Evolutionary conservation across 1,140 invertebrate species (phyloP).

Genomic region (Lasioglossum albipes): DNA sequence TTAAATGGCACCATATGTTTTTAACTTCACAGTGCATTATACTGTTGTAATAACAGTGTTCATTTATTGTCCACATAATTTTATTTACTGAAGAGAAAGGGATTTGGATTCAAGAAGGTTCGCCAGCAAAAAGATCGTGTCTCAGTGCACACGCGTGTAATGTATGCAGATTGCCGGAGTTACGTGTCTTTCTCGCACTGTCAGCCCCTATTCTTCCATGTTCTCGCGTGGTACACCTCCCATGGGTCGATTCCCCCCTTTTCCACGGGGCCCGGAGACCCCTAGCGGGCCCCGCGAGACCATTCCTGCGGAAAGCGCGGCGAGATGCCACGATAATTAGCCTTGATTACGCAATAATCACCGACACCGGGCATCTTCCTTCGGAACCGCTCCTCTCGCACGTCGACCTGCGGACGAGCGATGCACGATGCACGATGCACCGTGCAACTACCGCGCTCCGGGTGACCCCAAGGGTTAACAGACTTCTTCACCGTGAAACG

Average conservation of each 20-base stretch:
- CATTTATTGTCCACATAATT: too few relatives aligned
- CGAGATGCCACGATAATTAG: constrained; percentile 65
- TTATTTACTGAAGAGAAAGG: too few relatives aligned
- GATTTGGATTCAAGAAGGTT: too few relatives aligned
- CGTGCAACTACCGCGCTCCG: neutral
- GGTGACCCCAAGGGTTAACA: constrained; percentile 43
- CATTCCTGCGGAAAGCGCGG: constrained; percentile 59
- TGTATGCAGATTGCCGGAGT: constrained; percentile 77
- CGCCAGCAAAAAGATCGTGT: neutral
- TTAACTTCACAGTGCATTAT: too few relatives aligned
- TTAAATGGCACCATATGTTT: too few relatives aligned
- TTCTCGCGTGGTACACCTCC: neutral
- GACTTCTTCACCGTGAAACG: neutral
- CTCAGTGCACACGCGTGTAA: constrained; percentile 58
- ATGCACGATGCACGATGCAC: neutral
- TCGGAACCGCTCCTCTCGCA: constrained; percentile 28
- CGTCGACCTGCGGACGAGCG: constrained; percentile 23
- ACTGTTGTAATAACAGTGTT: too few relatives aligned
- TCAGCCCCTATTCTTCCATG: constrained; percentile 7
- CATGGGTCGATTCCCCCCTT: neutral
- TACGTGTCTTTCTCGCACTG: constrained; percentile 66
- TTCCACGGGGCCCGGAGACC: neutral
- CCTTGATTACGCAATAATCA: constrained; percentile 70
- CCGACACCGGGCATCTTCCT: constrained; percentile 46
- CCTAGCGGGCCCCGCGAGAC: constrained; percentile 21